These are phyloP conservation scores for Etheostoma perlongum DNA, from an alignment of 2,797 vertebrate genomes.

Conservation along the genomic window DNA sequence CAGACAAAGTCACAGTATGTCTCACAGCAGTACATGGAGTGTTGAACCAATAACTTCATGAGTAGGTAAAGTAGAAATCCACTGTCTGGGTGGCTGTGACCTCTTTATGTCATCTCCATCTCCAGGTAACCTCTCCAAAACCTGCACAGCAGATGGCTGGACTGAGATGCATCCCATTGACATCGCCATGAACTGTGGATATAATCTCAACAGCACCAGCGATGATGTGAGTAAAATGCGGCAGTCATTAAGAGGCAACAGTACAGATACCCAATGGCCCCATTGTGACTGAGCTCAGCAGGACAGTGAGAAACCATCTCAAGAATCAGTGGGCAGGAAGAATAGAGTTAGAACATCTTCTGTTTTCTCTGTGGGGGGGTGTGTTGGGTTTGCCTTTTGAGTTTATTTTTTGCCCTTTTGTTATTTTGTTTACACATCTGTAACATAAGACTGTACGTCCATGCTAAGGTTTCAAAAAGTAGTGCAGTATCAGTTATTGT, in stretches of 20 bases:
- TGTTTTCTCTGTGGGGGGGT: slow-evolving; percentile 38
- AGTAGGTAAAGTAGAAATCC: slow-evolving; percentile 23
- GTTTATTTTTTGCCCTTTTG: no score
- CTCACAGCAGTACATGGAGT: neutral
- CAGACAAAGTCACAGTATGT: slow-evolving; percentile 6
- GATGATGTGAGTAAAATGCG: slow-evolving; percentile 82
- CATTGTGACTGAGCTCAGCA: slow-evolving; percentile 25
- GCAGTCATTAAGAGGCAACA: neutral
- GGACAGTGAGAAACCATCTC: slow-evolving; percentile 25
- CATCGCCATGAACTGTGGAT: slow-evolving; percentile 89
- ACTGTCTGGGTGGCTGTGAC: slow-evolving; percentile 36
- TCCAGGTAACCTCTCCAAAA: slow-evolving; percentile 93
- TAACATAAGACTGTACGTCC: neutral
- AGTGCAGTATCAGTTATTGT: neutral
- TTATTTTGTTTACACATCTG: no score
- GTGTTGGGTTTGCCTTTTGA: slow-evolving; percentile 5
- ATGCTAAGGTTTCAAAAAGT: neutral
- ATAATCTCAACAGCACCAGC: slow-evolving; percentile 82
- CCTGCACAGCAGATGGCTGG: slow-evolving; percentile 92
- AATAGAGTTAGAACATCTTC: slow-evolving; percentile 33
- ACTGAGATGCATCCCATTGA: slow-evolving; percentile 87
- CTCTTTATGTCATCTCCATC: slow-evolving; percentile 31
- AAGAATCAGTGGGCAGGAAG: slow-evolving; percentile 46
- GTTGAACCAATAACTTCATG: neutral
- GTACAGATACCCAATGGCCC: neutral